Evolutionary conservation across 1,140 invertebrate species (phyloP).

Genomic region (Zaprionus nigranus): DNA sequence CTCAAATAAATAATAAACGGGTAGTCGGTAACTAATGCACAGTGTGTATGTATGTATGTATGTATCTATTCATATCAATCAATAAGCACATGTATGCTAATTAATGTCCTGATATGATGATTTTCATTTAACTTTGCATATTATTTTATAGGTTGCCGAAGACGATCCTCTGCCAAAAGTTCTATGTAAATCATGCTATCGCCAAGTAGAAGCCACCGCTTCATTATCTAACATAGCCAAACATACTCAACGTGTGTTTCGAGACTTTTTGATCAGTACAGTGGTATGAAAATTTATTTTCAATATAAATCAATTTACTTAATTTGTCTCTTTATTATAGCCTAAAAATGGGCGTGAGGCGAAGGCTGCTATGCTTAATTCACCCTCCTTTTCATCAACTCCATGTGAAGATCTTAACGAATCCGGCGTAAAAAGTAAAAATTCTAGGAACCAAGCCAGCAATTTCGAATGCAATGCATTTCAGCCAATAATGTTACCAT

Average conservation of each 20-base stretch:
- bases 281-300: conserved; percentile 47
- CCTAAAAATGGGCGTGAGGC: conserved; percentile 58
- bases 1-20: background rate
- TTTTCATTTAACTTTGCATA: background rate
- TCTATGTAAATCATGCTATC: conserved; percentile 78
- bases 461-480: conserved; percentile 48
- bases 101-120: background rate
- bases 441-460: background rate
- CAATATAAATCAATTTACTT: background rate
- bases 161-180: conserved; percentile 76
- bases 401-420: conserved; percentile 5
- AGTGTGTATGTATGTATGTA: background rate
- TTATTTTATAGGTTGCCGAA: conserved; percentile 59
- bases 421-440: background rate
- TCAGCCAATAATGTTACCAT: conserved; percentile 57
- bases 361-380: conserved; percentile 28
- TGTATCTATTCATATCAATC: background rate
- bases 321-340: conserved; percentile 23
- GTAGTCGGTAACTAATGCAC: background rate
- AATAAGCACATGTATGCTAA: background rate
- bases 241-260: conserved; percentile 73
- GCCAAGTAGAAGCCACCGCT: conserved; percentile 77
- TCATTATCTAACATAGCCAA: conserved; percentile 80
- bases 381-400: background rate
- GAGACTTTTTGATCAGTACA: conserved; percentile 72